These are phyloP conservation scores for Pygoscelis antarcticus DNA, from an alignment of 2,113 vertebrate genomes.

Conservation along the genomic window DNA sequence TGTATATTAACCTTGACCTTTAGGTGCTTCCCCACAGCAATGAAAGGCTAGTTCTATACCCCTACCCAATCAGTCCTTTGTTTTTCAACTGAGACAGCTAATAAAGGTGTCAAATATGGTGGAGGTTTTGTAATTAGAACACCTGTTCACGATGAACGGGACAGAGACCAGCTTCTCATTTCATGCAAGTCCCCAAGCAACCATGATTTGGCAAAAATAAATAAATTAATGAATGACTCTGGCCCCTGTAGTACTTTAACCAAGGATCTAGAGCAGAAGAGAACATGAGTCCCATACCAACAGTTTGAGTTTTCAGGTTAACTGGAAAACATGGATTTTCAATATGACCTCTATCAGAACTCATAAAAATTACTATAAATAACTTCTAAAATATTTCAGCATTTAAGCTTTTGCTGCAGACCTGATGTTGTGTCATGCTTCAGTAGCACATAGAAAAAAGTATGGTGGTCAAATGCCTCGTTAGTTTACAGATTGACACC, in stretches of 20 bases:
- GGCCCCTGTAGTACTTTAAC: background rate
- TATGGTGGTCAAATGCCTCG: background rate
- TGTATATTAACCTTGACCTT: slow-evolving; percentile 62
- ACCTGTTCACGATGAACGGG: slow-evolving; percentile 20
- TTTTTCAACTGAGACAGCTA: slow-evolving; percentile 39
- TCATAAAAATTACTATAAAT: background rate
- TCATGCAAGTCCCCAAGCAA: slow-evolving; percentile 6
- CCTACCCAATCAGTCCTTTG: slow-evolving; percentile 39
- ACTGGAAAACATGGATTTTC: background rate
- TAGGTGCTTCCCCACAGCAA: slow-evolving; percentile 54
- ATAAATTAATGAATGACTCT: background rate
- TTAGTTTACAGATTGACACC: background rate
- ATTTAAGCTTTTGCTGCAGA: background rate
- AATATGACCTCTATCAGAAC: background rate
- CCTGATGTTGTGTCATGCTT: background rate
- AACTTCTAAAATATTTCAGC: background rate
- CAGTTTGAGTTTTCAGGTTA: background rate
- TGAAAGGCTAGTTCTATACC: slow-evolving; percentile 31
- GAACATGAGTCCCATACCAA: background rate
- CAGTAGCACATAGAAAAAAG: background rate
- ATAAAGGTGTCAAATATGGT: slow-evolving; percentile 48
- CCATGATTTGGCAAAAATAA: background rate
- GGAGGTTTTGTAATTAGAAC: slow-evolving; percentile 44
- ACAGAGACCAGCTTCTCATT: slow-evolving; percentile 38
- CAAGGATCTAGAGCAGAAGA: background rate